Conservation (phyloP, 2,888 invertebrate genomes). For the Phortica magna region DNA sequence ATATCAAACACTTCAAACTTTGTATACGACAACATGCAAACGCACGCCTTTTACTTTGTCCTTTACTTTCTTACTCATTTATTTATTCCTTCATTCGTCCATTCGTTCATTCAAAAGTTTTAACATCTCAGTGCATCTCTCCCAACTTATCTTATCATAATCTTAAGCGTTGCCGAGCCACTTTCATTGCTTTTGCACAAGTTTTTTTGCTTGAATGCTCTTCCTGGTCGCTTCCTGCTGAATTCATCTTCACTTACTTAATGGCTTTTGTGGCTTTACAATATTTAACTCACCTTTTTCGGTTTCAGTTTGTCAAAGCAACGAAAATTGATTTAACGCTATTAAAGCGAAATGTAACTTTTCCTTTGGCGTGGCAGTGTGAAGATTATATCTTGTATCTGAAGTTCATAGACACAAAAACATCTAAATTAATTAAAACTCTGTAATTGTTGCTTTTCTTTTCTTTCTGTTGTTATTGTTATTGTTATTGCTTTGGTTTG, state of each 20-base stretch:
- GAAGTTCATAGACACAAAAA: neutral
- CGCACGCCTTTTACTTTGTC: conserved; percentile 11
- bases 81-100: neutral
- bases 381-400: conserved; percentile 1
- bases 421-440: conserved; percentile 37
- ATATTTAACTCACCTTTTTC: neutral
- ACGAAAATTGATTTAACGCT: conserved; percentile 39
- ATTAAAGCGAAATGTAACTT: conserved; percentile 32
- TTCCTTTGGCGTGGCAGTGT: neutral
- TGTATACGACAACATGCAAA: conserved; percentile 14
- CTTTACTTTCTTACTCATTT: neutral
- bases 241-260: neutral
- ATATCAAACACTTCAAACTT: conserved; percentile 24
- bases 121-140: conserved; percentile 29
- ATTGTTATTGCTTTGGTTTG: neutral
- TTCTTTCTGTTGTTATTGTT: too few species aligned
- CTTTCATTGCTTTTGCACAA: neutral
- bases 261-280: neutral
- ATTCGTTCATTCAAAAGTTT: conserved; percentile 5
- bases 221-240: conserved; percentile 3
- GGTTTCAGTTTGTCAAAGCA: neutral
- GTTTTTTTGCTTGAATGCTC: conserved; percentile 15
- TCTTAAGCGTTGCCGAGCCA: conserved; percentile 30
- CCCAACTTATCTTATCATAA: neutral
- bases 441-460: conserved; percentile 21